Conservation (phyloP, 2,797 vertebrate genomes). For the Enteromius trimaculatus region DNA sequence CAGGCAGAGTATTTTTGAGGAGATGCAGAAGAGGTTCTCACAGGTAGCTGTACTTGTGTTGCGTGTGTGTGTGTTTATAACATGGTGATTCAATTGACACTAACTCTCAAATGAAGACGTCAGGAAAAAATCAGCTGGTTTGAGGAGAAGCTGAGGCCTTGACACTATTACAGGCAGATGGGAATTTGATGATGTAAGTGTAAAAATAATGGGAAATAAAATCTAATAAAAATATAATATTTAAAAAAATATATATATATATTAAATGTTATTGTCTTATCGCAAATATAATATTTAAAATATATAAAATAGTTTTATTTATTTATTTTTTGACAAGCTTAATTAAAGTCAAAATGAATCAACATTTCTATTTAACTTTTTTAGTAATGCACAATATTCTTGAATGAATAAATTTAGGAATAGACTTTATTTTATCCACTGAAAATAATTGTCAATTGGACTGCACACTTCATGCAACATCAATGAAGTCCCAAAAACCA, state of each 20-base stretch:
- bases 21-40: slow-evolving; percentile 95
- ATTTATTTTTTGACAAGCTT: no score
- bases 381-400: not conserved
- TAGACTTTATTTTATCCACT: not conserved
- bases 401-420: not conserved
- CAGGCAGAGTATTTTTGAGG: slow-evolving; percentile 98
- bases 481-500: not conserved
- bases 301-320: not conserved
- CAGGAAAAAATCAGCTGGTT: not conserved
- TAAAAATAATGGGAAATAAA: not conserved
- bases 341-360: not conserved
- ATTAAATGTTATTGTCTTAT: not conserved
- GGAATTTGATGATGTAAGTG: not conserved
- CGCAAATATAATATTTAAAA: not conserved
- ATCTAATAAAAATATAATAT: not conserved
- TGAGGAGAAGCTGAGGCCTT: not conserved
- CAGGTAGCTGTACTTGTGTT: slow-evolving; percentile 82
- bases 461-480: not conserved
- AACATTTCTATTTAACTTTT: not conserved
- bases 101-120: slow-evolving; percentile 22
- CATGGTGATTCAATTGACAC: slow-evolving; percentile 52
- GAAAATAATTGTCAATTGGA: not conserved
- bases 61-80: slow-evolving; percentile 51
- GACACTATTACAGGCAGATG: not conserved
- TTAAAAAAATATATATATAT: not conserved